Evolutionary conservation across 35 echinoderm and acorn worm genomes (phyloP).

Genomic region (Anneissia japonica): DNA sequence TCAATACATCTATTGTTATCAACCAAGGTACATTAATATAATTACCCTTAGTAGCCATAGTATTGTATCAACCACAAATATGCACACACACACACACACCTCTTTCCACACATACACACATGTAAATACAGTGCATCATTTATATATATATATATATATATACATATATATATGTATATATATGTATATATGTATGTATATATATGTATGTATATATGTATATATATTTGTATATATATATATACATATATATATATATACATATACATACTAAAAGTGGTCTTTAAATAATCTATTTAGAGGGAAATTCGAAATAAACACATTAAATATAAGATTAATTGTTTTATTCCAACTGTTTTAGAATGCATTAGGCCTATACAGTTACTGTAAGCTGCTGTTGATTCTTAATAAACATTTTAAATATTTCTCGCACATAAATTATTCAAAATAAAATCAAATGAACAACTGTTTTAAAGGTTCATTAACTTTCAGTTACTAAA

Average conservation of each 20-base stretch:
- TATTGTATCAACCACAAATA: too few relatives aligned
- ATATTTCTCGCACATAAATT: neutral
- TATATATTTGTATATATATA: slow-evolving; percentile 37
- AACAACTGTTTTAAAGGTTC: too few relatives aligned
- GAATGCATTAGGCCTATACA: neutral
- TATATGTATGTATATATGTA: slow-evolving; percentile 25
- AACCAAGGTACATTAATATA: too few relatives aligned
- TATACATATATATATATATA: slow-evolving; percentile 31
- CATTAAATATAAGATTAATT: neutral
- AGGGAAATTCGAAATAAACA: neutral
- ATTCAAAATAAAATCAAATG: neutral
- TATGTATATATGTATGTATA: slow-evolving; percentile 11
- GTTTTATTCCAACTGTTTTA: neutral
- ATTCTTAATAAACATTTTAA: neutral
- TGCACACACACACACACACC: neutral
- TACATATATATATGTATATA: slow-evolving; percentile 16
- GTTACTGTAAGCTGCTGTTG: neutral
- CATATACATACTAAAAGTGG: slow-evolving; percentile 5
- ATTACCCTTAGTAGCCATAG: too few relatives aligned
- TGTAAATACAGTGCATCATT: neutral
- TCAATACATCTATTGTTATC: too few relatives aligned
- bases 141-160: slow-evolving; percentile 20
- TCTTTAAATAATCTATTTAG: neutral
- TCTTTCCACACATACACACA: neutral
- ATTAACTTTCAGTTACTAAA: too few relatives aligned